Percentiles rank a stretch among this genome's conserved stretches.
Conservation (phyloP, 2,888 invertebrate genomes). For the Bombylius major region DNA sequence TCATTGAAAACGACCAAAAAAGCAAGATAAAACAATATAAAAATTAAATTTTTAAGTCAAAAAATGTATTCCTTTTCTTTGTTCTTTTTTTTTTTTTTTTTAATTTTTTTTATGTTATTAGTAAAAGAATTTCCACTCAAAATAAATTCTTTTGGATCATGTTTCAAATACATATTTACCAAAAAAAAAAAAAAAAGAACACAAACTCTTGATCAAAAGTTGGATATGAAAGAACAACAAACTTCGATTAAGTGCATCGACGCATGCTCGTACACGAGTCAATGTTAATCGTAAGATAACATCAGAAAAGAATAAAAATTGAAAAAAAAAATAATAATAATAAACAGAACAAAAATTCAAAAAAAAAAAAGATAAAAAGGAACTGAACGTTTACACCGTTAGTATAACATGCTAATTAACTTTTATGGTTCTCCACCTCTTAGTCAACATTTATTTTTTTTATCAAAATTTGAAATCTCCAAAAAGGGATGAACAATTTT, state of each 20-base stretch:
- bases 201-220: not conserved
- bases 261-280: not conserved
- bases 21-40: not conserved
- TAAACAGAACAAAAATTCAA: not conserved
- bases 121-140: not conserved
- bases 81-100: too few species aligned
- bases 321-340: not conserved
- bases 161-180: not conserved
- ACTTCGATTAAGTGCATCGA: not conserved
- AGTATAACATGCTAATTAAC: conserved; percentile 12
- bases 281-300: conserved; percentile 1
- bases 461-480: conserved; percentile 6
- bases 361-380: not conserved
- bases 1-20: not conserved
- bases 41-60: not conserved
- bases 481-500: not conserved
- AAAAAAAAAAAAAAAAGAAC: not conserved
- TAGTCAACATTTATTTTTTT: conserved; percentile 7
- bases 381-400: not conserved
- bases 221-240: not conserved
- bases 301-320: not conserved
- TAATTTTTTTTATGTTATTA: not conserved
- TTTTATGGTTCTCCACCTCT: conserved; percentile 13
- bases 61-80: not conserved
- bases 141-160: not conserved